These are phyloP conservation scores for Polia nebulosa DNA, from an alignment of 2,888 invertebrate genomes.

Conservation along the genomic window DNA sequence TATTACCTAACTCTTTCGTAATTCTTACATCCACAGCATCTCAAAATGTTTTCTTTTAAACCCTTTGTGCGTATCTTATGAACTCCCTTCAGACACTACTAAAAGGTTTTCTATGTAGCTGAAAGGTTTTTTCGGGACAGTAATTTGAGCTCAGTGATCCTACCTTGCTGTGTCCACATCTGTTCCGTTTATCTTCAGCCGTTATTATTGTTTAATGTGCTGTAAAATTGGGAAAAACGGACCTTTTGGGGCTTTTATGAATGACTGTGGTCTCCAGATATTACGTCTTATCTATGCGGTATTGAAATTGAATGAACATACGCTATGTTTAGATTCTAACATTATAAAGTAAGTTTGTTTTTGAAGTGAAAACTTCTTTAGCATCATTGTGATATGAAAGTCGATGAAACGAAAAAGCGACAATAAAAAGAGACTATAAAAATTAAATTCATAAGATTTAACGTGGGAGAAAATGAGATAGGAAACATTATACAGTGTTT, in stretches of 20 bases:
- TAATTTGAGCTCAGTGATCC: slow-evolving; percentile 60
- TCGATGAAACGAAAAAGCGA: no score
- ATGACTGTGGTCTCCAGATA: slow-evolving; percentile 34
- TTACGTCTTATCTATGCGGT: background rate
- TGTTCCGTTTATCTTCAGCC: slow-evolving; percentile 70
- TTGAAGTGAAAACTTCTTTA: no score
- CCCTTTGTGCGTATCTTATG: slow-evolving; percentile 37
- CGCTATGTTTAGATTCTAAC: no score
- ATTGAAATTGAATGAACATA: background rate
- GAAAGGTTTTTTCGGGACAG: slow-evolving; percentile 67
- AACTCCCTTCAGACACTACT: slow-evolving; percentile 27
- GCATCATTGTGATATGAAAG: no score
- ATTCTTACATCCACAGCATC: background rate
- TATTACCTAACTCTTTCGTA: background rate
- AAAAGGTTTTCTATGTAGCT: slow-evolving; percentile 74
- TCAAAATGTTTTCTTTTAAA: slow-evolving; percentile 52
- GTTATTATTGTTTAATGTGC: slow-evolving; percentile 73
- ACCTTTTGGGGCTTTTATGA: slow-evolving; percentile 56
- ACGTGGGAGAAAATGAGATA: no score
- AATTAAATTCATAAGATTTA: no score
- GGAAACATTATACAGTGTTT: no score
- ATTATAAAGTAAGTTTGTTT: no score
- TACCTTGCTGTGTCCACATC: slow-evolving; percentile 67
- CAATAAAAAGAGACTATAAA: no score
- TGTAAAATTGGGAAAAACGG: slow-evolving; percentile 70